phyloP scores from a whole-genome alignment of 2,113 vertebrate species.

The Hiodon alosoides region DNA sequence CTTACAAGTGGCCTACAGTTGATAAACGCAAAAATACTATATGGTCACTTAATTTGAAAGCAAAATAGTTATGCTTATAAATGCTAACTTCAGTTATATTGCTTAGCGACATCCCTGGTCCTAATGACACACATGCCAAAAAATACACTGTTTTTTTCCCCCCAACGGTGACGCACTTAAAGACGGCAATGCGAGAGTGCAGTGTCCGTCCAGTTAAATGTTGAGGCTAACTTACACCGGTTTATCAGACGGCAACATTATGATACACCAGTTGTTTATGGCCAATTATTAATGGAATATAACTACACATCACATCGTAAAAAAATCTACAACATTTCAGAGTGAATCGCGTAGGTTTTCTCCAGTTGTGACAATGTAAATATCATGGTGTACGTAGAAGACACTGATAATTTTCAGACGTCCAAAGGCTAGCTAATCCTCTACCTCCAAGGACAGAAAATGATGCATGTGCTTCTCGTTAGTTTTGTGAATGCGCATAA shows the following conservation, averaged over 20 bases:
- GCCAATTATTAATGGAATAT: not conserved
- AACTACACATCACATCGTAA: not conserved
- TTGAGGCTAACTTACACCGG: slow-evolving; percentile 13
- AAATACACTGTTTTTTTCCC: slow-evolving; percentile 1
- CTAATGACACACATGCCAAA: slow-evolving; percentile 7
- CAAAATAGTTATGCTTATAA: not conserved
- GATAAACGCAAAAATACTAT: not conserved
- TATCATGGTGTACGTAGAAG: slow-evolving; percentile 18
- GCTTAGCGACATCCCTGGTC: slow-evolving; percentile 1
- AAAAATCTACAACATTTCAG: not conserved
- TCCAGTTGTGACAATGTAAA: slow-evolving; percentile 14
- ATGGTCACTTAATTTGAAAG: not conserved
- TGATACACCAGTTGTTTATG: not conserved
- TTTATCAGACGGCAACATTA: not conserved
- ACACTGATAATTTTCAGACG: slow-evolving; percentile 15
- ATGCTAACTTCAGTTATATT: slow-evolving; percentile 3
- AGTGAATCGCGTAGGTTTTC: slow-evolving; percentile 7
- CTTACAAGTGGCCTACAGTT: not conserved
- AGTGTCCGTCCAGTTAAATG: slow-evolving; percentile 20
- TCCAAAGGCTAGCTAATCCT: slow-evolving; percentile 4
- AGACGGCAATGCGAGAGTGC: slow-evolving; percentile 16
- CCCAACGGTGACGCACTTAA: slow-evolving; percentile 26
- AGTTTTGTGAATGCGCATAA: not conserved
- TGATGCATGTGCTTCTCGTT: not conserved
- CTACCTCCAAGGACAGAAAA: slow-evolving; percentile 12